Evolutionary conservation across 2,113 vertebrate species (phyloP).

Genomic region (Psephotus haematonotus): DNA sequence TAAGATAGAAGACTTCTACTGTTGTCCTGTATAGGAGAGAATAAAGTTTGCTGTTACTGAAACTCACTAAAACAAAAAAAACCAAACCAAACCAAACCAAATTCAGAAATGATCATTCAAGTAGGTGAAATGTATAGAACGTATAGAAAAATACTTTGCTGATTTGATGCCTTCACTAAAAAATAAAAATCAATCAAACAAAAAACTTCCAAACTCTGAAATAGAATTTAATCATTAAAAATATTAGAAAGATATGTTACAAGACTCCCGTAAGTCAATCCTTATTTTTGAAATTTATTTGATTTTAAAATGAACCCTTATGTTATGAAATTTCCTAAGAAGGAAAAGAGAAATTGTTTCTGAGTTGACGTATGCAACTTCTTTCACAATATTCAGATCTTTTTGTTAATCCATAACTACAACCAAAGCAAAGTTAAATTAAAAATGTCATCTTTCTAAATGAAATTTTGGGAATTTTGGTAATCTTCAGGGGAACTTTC

Average conservation of each 20-base stretch:
- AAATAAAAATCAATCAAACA: background rate
- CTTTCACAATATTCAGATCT: background rate
- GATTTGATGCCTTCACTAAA: background rate
- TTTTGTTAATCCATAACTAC: background rate
- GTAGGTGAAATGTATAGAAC: background rate
- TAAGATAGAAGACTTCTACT: constrained; percentile 90
- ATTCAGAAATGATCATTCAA: background rate
- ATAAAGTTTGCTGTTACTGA: background rate
- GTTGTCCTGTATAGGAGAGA: constrained; percentile 84
- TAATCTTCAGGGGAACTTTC: background rate
- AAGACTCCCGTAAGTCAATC: background rate
- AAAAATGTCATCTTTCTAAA: background rate
- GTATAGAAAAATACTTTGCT: background rate
- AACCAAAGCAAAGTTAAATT: background rate
- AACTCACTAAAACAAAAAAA: background rate
- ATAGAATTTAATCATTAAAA: background rate
- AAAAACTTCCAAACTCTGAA: background rate
- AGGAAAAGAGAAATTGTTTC: background rate
- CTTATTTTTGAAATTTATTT: background rate
- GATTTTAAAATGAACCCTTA: background rate
- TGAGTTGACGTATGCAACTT: background rate
- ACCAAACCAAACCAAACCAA: background rate
- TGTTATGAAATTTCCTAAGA: background rate
- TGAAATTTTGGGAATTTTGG: background rate
- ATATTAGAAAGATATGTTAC: background rate